Conservation (phyloP, 2,797 vertebrate genomes). For the Huso huso region DNA sequence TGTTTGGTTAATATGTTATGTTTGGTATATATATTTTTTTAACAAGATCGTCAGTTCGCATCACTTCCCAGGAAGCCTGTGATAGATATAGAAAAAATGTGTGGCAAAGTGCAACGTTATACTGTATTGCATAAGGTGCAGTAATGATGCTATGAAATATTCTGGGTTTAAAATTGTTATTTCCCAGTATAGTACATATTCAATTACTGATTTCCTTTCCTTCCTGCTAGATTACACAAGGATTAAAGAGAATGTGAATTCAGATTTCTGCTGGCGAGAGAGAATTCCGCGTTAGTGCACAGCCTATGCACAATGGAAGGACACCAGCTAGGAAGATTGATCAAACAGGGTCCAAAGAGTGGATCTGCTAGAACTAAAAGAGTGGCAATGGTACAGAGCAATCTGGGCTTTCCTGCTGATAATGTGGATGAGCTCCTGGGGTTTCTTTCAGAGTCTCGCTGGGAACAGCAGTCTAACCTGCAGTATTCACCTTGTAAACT, state of each 20-base stretch:
- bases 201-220: too few species aligned
- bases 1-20: too few species aligned
- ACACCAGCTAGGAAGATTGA: not conserved
- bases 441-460: slow-evolving; percentile 8
- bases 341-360: not conserved
- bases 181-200: too few species aligned
- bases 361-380: not conserved
- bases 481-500: not conserved
- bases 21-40: too few species aligned
- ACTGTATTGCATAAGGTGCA: too few species aligned
- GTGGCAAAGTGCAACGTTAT: too few species aligned
- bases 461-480: slow-evolving; percentile 5
- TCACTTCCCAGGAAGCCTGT: too few species aligned
- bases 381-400: not conserved
- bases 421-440: slow-evolving; percentile 14
- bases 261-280: not conserved
- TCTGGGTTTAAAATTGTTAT: too few species aligned
- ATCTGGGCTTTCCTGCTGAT: not conserved
- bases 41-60: too few species aligned
- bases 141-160: too few species aligned
- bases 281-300: not conserved
- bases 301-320: slow-evolving; percentile 12
- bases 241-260: not conserved
- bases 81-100: too few species aligned
- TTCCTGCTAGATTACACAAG: too few species aligned